Evolutionary conservation across 2,888 invertebrate genomes (phyloP), one percentile per base, ranked within the genome.

Genomic region (Monochamus alternatus): DNA sequence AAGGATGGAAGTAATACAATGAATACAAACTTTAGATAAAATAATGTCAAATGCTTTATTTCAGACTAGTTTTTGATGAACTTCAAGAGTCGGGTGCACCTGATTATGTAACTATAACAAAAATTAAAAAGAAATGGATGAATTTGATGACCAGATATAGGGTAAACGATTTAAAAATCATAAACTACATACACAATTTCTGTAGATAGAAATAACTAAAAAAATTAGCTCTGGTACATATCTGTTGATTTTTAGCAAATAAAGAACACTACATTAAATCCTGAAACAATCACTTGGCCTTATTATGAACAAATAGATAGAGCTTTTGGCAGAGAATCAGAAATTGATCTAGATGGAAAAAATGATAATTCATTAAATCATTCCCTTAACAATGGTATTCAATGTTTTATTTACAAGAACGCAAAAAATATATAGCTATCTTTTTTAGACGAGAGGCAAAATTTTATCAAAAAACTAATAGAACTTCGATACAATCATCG

Each of bases 121-220:
- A 83, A 72, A 84, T 84, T 71, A 84, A 84, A 74, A 84, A 84
- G 78, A 84, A 84, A 67, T 84, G 84, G 84, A 84, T 84, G 84
- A 84, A 84, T 78, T 79, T 84, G 63, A 82, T 84, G 79, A 83
- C 84, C 30, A 73, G 84, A 74, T 84, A 83, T 72, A 82, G 83
- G 77, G 84, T 84, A 75, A 43, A 66, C 38, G 38, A 47, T 31
- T 32, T 67, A 12, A 38, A 38, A 67, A 47, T 51, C 22, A 59
- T 3, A 9, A 47, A 47, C 9, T 47, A 47, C 47, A 0, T 7
- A 47, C 44, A 5, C 44, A 47, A 8, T 47, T 38, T 38, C 38
- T 44, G 43, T 14, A 65, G 22, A 31, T 43, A 65, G 14, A 9
- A 8, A 2, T 47, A 47, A 64, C 2, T 22, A 30, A 63, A 5